Evolutionary conservation across 2,888 invertebrate genomes (phyloP), one percentile per base, ranked within the genome.

Genomic region (Drosophila buzzatii): DNA sequence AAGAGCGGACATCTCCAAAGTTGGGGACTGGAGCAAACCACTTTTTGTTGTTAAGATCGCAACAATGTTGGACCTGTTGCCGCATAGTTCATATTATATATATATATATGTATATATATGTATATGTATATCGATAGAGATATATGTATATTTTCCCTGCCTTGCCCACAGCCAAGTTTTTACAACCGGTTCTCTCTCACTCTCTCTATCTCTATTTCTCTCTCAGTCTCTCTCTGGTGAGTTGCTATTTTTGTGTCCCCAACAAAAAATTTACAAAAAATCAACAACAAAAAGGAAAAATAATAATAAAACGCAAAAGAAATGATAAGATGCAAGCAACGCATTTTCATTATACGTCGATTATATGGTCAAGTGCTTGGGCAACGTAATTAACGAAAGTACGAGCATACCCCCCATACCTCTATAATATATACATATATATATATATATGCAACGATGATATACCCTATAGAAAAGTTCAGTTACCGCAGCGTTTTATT

Each of bases 11-110:
- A 62, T 35, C 55, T 27, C 52, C 65, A 77, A 87, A 85, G 76
- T 85, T 80, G 82, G 88, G 81, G 85, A 89, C 85, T 84, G 87
- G 84, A 84, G 89, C 84, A 84, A 84, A 89, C 85, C 66, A 73
- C 85, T 85, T 79, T 79, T 73, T 60, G 63, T 45, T 62, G 69
- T 47, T 60, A 63, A 67, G 63, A 45, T 76, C 56, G 76, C 72
- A 64, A 67, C 75, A 79, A 66, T 75, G 76, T 58, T 58, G 70
- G 73, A 83, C 81, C 85, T 83, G 82, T 85, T 85, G 88, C 80
- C 70, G 82, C 81, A 79, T 85, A 85, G 85, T 80, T 85, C 52
- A 45, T 49, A 49, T 18, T n/a, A 6, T 51, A 51, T 51, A 49
- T 31, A 18, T 31, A 33, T 33, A 51, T 33, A 33, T 33, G 33